phyloP scores from a whole-genome alignment of 2,888 invertebrate genomes.

The Orthosia gracilis region DNA sequence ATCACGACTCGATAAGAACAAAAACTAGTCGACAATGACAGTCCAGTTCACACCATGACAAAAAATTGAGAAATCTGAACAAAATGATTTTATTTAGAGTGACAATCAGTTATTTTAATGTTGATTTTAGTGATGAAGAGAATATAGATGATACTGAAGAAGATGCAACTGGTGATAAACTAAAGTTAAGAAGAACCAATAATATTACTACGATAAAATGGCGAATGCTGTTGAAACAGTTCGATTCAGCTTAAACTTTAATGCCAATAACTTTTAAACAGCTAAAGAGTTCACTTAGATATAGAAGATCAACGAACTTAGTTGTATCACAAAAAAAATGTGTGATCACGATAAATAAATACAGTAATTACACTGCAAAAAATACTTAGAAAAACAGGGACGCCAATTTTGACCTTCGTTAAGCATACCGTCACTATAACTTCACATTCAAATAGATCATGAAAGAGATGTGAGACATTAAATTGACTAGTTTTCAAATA shows the following conservation, averaged over 20 bases:
- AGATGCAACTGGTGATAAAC: background rate
- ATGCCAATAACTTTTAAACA: background rate
- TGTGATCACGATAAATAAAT: slow-evolving; percentile 14
- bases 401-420: background rate
- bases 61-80: background rate
- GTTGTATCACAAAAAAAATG: slow-evolving; percentile 25
- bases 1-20: slow-evolving; percentile 8
- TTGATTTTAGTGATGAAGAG: background rate
- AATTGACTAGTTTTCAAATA: background rate
- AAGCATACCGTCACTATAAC: background rate
- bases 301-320: slow-evolving; percentile 36
- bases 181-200: background rate
- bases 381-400: background rate
- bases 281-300: slow-evolving; percentile 4
- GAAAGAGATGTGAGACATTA: background rate
- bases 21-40: background rate
- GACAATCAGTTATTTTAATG: background rate
- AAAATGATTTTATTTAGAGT: background rate
- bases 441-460: background rate
- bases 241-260: background rate
- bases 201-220: background rate
- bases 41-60: background rate
- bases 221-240: background rate
- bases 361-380: slow-evolving; percentile 12
- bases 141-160: background rate